phyloP scores from a whole-genome alignment of 2,888 invertebrate species.

The Andricus quercusramuli region DNA sequence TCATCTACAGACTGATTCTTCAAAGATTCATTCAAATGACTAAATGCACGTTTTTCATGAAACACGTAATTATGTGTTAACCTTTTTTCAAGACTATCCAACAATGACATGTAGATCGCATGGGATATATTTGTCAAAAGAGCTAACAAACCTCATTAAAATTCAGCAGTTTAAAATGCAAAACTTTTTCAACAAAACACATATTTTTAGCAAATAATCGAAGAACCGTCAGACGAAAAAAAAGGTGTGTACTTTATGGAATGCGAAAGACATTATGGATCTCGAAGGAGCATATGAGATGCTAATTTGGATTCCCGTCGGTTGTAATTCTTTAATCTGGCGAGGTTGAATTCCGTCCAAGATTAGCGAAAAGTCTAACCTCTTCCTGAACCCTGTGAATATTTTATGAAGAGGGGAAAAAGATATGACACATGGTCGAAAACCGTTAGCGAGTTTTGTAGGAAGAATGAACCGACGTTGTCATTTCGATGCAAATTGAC shows the following conservation, averaged over 20 bases:
- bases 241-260: not conserved
- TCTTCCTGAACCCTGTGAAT: constrained; percentile 74
- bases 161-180: not conserved
- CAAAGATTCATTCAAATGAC: no score
- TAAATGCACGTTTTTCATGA: no score
- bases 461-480: constrained; percentile 61
- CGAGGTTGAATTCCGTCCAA: constrained; percentile 14
- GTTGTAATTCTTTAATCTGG: constrained; percentile 38
- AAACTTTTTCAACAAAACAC: not conserved
- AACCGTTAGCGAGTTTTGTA: constrained; percentile 68
- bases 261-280: constrained; percentile 3
- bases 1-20: no score
- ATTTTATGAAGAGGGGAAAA: constrained; percentile 73
- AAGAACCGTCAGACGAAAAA: not conserved
- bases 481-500: constrained; percentile 71
- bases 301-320: constrained; percentile 34
- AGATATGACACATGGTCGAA: constrained; percentile 72
- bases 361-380: constrained; percentile 55
- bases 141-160: no score
- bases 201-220: not conserved
- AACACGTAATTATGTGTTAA: no score
- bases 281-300: not conserved
- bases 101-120: no score
- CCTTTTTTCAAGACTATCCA: no score
- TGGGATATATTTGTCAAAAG: no score